Evolutionary conservation across 1,140 invertebrate genomes (phyloP).

Genomic region (Trichoplusia ni): DNA sequence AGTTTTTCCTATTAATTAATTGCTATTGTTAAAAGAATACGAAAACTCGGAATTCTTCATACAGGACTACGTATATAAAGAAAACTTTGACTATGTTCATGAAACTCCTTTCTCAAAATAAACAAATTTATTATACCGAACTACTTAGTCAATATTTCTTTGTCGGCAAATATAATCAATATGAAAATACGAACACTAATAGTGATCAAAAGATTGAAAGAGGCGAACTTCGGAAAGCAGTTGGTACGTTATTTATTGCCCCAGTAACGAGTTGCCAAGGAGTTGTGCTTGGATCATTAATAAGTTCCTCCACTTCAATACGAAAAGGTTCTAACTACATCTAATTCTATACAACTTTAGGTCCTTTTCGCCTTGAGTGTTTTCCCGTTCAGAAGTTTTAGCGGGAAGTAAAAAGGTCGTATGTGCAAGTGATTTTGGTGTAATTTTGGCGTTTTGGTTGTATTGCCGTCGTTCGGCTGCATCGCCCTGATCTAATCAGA

Average conservation of each 20-base stretch:
- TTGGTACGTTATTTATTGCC: conserved; percentile 57
- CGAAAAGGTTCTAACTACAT: conserved; percentile 52
- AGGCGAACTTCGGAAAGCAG: conserved; percentile 42
- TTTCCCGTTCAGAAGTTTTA: conserved; percentile 7
- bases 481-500: conserved; percentile 43
- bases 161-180: conserved; percentile 16
- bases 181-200: conserved; percentile 17
- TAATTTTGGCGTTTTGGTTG: conserved; percentile 29
- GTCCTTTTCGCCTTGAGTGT: conserved; percentile 14
- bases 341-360: neutral
- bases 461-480: conserved; percentile 17
- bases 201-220: conserved; percentile 41
- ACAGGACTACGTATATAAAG: too few species aligned
- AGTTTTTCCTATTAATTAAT: too few species aligned
- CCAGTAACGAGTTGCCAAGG: conserved; percentile 56
- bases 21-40: too few species aligned
- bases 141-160: too few species aligned
- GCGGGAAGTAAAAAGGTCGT: conserved; percentile 36
- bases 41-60: too few species aligned
- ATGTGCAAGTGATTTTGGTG: conserved; percentile 28
- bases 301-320: conserved; percentile 49
- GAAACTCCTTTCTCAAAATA: too few species aligned
- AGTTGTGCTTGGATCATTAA: conserved; percentile 63
- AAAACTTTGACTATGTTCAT: too few species aligned
- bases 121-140: too few species aligned